Base-by-base conservation (phyloP, 35 echinoderm and acorn worm species). In the Heliocidaris tuberculata region DNA sequence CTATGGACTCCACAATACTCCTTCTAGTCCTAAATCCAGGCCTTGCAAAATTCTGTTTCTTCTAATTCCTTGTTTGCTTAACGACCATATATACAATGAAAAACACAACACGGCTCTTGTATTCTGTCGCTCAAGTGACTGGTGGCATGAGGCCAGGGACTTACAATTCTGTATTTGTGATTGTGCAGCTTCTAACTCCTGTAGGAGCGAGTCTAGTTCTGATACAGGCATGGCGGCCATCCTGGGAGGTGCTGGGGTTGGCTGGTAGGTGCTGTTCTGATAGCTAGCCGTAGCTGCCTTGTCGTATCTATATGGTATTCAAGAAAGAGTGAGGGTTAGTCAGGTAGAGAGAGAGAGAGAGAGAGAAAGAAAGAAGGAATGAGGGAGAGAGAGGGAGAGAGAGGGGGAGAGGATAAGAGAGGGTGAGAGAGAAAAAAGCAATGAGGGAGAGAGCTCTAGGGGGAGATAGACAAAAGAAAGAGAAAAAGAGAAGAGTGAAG, bases 131-230 rank as follows among this genome's bases (percentile, higher is more conserved):
- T 78, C 19, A n/a, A n/a, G 21, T n/a, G 65, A 78, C 65, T n/a
- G 65, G 65, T n/a, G 27, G 65, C 21, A 78, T 19, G 27, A 78
- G 21, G 27, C 65, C 27, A 78, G 21, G 47, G 32, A 93, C 98
- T 94, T 95, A 99, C 98, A 92, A 65, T 97, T 97, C 48, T 92
- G 94, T 89, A 98, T 97, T 94, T 98, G 95, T 86, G 94, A 96
- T 60, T 99, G 98, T 49, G 98, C 98, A 32, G 97, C 94, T 60
- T 97, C 97, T 60, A 99, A 94, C 87, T 99, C 98, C 50, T 97
- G 93, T 6, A 99, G 92, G 21, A 99, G 90, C 31, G 96, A 97
- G 88, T 99, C 98, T 85, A 99, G 90, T 59, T 99, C 98, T 13
- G 96, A 86, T 31, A 93, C 50, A 59, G 95, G 94, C 19, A 97